Percentiles rank a stretch among this genome's conserved stretches.
Evolutionary conservation across 2,113 vertebrate genomes (phyloP).

Genomic region (Ciconia stormi): DNA sequence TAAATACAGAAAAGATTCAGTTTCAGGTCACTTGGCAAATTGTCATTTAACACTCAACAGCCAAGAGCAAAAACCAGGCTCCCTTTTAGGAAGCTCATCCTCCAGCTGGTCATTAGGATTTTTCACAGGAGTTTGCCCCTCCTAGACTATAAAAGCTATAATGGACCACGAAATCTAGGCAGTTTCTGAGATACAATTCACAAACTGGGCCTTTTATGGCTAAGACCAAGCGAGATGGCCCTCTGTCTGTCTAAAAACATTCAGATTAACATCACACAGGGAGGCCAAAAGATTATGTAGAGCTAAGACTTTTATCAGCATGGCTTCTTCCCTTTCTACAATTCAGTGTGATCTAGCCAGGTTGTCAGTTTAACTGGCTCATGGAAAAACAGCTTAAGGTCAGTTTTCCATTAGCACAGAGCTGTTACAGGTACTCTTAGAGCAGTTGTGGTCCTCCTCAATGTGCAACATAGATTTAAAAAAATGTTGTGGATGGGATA

Average conservation of each 20-base stretch:
- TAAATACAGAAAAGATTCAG: not conserved
- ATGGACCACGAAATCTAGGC: not conserved
- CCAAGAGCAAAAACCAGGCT: not conserved
- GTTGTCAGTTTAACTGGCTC: rapidly evolving
- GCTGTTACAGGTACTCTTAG: not conserved
- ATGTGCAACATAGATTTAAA: not conserved
- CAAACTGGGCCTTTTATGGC: not conserved
- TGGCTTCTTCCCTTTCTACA: not conserved
- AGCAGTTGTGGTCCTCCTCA: not conserved
- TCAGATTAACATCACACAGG: not conserved
- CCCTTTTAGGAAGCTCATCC: not conserved
- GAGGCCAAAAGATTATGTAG: not conserved
- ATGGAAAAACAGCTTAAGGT: not conserved
- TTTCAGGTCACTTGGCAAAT: not conserved
- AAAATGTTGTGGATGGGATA: not conserved
- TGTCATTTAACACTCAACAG: not conserved
- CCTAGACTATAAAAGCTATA: not conserved
- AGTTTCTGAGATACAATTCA: not conserved
- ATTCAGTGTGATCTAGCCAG: not conserved
- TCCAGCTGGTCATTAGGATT: not conserved
- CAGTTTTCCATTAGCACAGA: not conserved
- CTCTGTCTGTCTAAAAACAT: not conserved
- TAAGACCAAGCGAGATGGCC: not conserved
- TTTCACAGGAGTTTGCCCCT: not conserved
- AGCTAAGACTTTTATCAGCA: not conserved